A percentile compares a stretch with the other conserved stretches of the same genome.
phyloP scores from a whole-genome alignment of 1,140 invertebrate genomes.

The Chironomus striatipennis region DNA sequence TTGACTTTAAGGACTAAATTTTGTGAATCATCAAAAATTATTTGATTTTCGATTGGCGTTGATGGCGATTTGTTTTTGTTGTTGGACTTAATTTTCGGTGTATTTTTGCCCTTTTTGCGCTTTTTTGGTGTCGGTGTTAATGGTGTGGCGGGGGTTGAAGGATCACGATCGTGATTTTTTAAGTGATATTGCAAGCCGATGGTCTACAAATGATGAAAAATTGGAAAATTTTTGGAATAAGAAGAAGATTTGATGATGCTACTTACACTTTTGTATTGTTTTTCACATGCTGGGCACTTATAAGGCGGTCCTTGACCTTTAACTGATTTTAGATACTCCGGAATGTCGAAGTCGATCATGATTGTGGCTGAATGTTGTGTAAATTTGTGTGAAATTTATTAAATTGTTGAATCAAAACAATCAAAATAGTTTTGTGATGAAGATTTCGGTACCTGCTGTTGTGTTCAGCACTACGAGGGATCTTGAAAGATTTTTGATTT shows the following conservation, averaged over 20 bases:
- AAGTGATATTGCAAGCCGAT: conserved; percentile 79
- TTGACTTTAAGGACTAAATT: conserved; percentile 77
- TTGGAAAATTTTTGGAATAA: background rate
- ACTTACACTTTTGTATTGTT: conserved; percentile 8
- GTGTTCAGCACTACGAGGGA: background rate
- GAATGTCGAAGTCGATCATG: conserved; percentile 6
- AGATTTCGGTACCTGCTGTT: background rate
- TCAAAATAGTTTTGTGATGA: background rate
- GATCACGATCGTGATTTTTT: conserved; percentile 73
- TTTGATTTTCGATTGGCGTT: conserved; percentile 46
- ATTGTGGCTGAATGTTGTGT: background rate
- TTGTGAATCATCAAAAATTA: conserved; percentile 70
- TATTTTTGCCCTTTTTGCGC: conserved; percentile 41
- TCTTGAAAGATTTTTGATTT: background rate
- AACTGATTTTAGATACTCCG: background rate
- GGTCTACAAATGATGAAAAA: conserved; percentile 55
- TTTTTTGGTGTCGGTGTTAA: conserved; percentile 44
- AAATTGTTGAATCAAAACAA: background rate
- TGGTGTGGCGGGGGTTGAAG: conserved; percentile 44
- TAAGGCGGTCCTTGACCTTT: conserved; percentile 4
- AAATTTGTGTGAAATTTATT: background rate
- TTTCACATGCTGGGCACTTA: conserved; percentile 16
- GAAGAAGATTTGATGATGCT: background rate
- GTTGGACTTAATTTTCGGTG: conserved; percentile 33
- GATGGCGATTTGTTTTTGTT: conserved; percentile 43